phyloP scores from a whole-genome alignment of 2,797 vertebrate species.

The Urocyon cinereoargenteus region DNA sequence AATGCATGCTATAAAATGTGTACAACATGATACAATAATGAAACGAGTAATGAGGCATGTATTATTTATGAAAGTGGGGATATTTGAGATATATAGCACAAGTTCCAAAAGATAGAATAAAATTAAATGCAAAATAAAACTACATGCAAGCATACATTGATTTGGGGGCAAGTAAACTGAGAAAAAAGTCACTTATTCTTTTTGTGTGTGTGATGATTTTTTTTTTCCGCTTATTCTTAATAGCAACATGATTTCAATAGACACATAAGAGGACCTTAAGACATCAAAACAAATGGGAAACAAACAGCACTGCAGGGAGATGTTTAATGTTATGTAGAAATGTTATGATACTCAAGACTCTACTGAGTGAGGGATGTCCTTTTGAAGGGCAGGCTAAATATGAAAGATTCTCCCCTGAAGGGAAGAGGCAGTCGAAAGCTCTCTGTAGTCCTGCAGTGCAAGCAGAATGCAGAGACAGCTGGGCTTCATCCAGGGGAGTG shows the following conservation, averaged over 20 bases:
- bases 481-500: neutral
- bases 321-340: neutral
- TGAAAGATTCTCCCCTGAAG: neutral
- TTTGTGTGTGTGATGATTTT: too few species aligned
- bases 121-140: neutral
- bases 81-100: neutral
- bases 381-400: conserved; percentile 26
- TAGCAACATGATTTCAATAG: neutral
- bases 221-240: neutral
- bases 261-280: neutral
- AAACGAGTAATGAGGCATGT: neutral
- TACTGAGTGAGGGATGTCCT: neutral
- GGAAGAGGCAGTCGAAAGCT: neutral
- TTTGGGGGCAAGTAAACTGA: neutral
- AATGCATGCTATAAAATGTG: conserved; percentile 64
- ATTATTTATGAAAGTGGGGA: neutral
- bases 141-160: neutral
- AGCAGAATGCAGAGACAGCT: conserved; percentile 55
- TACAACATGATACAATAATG: neutral
- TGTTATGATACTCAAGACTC: neutral
- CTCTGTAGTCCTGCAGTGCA: neutral
- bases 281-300: neutral
- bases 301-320: neutral
- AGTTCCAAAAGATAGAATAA: neutral
- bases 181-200: neutral